Percentiles rank a stretch among this genome's conserved stretches.
phyloP scores from a whole-genome alignment of 2,113 vertebrate species.

The Sterna hirundo region DNA sequence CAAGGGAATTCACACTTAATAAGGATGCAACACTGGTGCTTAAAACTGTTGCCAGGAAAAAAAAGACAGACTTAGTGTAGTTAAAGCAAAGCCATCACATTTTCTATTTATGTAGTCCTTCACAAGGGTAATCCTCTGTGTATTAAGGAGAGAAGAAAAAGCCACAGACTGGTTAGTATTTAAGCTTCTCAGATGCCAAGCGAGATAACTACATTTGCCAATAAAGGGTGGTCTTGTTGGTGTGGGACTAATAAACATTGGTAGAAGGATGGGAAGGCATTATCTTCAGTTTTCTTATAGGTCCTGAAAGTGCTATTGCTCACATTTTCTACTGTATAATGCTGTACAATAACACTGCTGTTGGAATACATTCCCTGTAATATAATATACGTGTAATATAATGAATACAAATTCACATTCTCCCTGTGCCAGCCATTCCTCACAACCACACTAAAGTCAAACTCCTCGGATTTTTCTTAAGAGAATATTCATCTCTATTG shows the following conservation, averaged over 20 bases:
- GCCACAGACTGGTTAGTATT: neutral
- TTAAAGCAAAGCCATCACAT: conserved; percentile 31
- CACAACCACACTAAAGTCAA: neutral
- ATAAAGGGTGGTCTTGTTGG: neutral
- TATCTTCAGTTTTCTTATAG: neutral
- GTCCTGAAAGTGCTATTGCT: neutral
- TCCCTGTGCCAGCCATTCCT: neutral
- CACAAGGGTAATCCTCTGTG: conserved; percentile 37
- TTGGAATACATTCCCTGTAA: neutral
- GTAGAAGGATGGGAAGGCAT: neutral
- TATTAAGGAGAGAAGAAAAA: conserved; percentile 19
- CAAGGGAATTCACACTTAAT: conserved; percentile 46
- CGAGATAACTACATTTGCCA: neutral
- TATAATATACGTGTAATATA: neutral
- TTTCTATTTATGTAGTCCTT: conserved; percentile 51
- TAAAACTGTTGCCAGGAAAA: conserved; percentile 31
- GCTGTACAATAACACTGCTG: neutral
- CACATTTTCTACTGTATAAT: neutral
- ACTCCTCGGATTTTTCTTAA: neutral
- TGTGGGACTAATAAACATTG: neutral
- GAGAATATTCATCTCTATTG: neutral
- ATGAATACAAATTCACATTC: neutral
- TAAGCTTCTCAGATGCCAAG: conserved; percentile 15
- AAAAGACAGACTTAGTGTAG: neutral
- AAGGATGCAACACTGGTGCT: conserved; percentile 7